Base-by-base conservation (phyloP, 23 tunicate species). In the Phallusia fumigata region DNA sequence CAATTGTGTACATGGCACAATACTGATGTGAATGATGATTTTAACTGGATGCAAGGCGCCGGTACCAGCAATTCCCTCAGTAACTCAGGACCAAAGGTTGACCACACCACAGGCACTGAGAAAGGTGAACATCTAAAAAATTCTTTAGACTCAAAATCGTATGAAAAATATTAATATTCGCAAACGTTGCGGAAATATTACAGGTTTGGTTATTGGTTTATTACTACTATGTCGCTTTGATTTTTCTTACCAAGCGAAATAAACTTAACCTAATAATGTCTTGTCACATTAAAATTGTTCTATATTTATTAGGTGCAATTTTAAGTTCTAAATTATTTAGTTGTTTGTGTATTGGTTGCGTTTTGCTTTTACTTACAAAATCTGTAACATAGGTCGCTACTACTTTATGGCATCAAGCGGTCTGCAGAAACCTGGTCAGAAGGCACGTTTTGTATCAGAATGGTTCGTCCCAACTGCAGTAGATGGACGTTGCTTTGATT, bases 321-420 rank as follows among this genome's bases (percentile, higher is more conserved):
- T n/a, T n/a, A n/a, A n/a, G n/a, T n/a, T n/a, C n/a, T n/a, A n/a
- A n/a, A n/a, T n/a, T n/a, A n/a, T n/a, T n/a, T n/a, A n/a, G n/a
- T n/a, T n/a, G n/a, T n/a, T n/a, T n/a, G n/a, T n/a, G n/a, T n/a
- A n/a, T n/a, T n/a, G n/a, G n/a, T n/a, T n/a, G n/a, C n/a, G n/a
- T n/a, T n/a, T n/a, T n/a, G n/a, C n/a, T n/a, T n/a, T n/a, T n/a
- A n/a, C n/a, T n/a, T n/a, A n/a, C n/a, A n/a, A n/a, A n/a, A n/a
- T n/a, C n/a, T n/a, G n/a, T n/a, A n/a, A n/a, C n/a, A n/a, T n/a
- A 89, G 93, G 93, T 32, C 80, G 88, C 69, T 90, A 79, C 76
- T 52, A 52, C 21, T 90, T 30, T 76, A 45, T 85, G 44, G 76
- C 52, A 22, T 80, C 95, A 6, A 88, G 33, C 6, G 36, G 53